Evolutionary conservation across 2,888 invertebrate species (phyloP).

Genomic region (Osmoderma eremita): DNA sequence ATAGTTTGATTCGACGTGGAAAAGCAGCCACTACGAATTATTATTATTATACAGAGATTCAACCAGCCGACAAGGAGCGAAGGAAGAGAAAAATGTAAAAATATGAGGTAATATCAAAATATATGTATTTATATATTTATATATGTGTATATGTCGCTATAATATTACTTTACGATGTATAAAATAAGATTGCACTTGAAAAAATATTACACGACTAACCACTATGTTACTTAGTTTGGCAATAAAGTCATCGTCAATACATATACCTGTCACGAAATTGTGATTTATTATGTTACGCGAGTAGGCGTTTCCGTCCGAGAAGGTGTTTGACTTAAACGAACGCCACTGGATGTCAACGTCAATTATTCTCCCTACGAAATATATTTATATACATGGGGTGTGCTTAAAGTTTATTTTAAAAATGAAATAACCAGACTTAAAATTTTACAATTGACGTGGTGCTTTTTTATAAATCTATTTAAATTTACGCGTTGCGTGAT

Average conservation of each 20-base stretch:
- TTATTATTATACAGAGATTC: too few relatives aligned
- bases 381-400: too few relatives aligned
- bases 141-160: slow-evolving; percentile 18
- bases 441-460: too few relatives aligned
- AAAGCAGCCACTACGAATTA: too few relatives aligned
- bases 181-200: slow-evolving; percentile 31
- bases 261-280: too few relatives aligned
- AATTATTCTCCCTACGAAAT: neutral
- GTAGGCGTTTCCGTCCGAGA: too few relatives aligned
- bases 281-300: too few relatives aligned
- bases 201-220: neutral
- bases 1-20: too few relatives aligned
- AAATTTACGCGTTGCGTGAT: too few relatives aligned
- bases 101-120: slow-evolving; percentile 29
- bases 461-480: too few relatives aligned
- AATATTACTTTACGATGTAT: slow-evolving; percentile 8
- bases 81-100: neutral
- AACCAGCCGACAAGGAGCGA: neutral
- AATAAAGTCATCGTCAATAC: slow-evolving; percentile 4
- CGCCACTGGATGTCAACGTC: slow-evolving; percentile 26
- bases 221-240: slow-evolving; percentile 13
- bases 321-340: neutral
- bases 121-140: slow-evolving; percentile 7
- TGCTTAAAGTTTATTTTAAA: too few relatives aligned
- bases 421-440: too few relatives aligned